Evolutionary conservation across 2,888 invertebrate species (phyloP), one percentile per base, ranked within the genome.

Genomic region (Spodoptera littoralis): DNA sequence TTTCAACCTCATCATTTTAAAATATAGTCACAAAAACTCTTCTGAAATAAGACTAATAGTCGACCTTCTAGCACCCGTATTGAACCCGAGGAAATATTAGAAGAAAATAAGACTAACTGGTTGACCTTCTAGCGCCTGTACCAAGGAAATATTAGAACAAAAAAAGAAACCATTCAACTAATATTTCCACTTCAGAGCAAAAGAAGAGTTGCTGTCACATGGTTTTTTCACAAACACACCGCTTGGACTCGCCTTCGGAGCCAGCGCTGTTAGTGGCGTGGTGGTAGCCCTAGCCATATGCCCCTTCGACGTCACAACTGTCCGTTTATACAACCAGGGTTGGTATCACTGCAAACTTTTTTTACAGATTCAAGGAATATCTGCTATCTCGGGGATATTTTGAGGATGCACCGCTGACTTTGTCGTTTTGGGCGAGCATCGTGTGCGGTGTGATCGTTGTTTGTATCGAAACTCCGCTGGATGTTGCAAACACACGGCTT

Each of bases 251-350:
- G 89, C 93, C 5, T 92, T 92, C 83, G 72, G 83, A 1, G 96
- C 98, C 9, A 97, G 98, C 83, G 95, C 97, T 84, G 90, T 97
- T 22, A 97, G 98, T 67, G 98, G 98, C 0, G 92, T 97, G 44
- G 96, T 96, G 49, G 96, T 98, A 27, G 96, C 97, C 5, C 78
- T 97, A 0, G 95, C 96, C 68, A 97, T 98, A 96, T 98, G 98
- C 61, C 98, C 98, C 0, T 97, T 98, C 84, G 98, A 98, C 89
- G 97, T 98, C 42, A 95, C 97, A 74, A 96, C 98, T 50, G 98
- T 98, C n/a, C 95, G 98, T 73, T 95, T 98, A 65, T 98, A 98
- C 86, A 98, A 98, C 92, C 98, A 98, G 96, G 97, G 97, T 96
- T 95, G 88, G 88, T 84, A 80, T 49, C 18, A 56, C 66, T 50